Conservation (phyloP, 2,113 vertebrate genomes). For the Ctenomys sociabilis region DNA sequence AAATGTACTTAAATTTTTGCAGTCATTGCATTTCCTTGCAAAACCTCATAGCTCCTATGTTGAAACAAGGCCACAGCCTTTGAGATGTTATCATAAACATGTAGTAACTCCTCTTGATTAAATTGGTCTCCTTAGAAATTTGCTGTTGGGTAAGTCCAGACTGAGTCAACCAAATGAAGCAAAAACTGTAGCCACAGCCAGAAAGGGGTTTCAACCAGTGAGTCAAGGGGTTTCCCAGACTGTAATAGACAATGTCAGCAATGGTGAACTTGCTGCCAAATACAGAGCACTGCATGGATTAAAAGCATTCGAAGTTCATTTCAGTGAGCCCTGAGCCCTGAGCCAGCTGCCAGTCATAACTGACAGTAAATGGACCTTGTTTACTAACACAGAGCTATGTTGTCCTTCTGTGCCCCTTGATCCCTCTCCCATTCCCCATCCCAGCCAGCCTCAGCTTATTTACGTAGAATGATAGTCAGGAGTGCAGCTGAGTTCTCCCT, state of each 20-base stretch:
- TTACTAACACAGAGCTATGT: neutral
- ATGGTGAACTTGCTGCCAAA: neutral
- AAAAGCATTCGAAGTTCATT: neutral
- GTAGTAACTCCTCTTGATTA: neutral
- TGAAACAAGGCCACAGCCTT: neutral
- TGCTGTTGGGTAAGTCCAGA: neutral
- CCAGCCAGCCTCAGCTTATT: neutral
- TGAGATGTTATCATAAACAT: neutral
- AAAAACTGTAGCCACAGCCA: neutral
- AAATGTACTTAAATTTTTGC: neutral
- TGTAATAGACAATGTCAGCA: neutral
- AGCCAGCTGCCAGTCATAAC: constrained; percentile 26
- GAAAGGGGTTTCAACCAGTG: neutral
- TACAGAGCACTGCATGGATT: neutral
- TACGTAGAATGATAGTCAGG: neutral
- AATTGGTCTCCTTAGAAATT: neutral
- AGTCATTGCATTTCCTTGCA: neutral
- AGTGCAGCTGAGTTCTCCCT: neutral
- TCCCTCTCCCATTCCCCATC: neutral
- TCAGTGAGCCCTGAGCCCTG: neutral
- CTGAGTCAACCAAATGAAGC: neutral
- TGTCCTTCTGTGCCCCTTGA: neutral
- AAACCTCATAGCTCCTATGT: neutral
- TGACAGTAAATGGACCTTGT: neutral
- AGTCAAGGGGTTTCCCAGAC: neutral